Conservation (phyloP, 1,140 invertebrate species). For the Drosophila nebulosa region DNA sequence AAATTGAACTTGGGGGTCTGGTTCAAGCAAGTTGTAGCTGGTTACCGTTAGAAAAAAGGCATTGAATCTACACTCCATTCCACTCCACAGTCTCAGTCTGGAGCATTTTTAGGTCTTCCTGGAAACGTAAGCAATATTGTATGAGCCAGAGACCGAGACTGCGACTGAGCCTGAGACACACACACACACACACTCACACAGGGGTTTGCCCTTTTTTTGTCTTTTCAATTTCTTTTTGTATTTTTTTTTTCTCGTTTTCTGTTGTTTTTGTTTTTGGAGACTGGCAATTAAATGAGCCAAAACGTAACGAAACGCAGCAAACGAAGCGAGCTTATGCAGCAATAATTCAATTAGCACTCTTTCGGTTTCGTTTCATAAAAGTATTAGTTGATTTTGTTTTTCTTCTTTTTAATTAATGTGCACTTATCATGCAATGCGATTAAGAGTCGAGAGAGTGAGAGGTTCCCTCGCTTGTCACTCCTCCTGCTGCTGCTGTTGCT, state of each 20-base stretch:
- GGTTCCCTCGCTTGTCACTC: conserved; percentile 5
- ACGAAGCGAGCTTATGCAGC: conserved; percentile 57
- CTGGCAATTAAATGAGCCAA: conserved; percentile 61
- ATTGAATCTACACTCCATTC: conserved; percentile 17
- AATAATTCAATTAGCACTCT: conserved; percentile 78
- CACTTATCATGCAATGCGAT: conserved; percentile 77
- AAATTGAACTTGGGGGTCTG: conserved; percentile 61
- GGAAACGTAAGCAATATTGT: conserved; percentile 67
- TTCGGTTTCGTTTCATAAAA: conserved; percentile 75
- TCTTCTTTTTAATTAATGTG: conserved; percentile 73
- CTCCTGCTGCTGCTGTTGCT: background rate
- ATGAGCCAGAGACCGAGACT: background rate
- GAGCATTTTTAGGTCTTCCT: conserved; percentile 72
- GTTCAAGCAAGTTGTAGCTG: conserved; percentile 44
- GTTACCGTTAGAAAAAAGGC: conserved; percentile 69
- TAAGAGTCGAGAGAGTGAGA: conserved; percentile 48
- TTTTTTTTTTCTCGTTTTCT: background rate
- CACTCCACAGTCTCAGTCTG: conserved; percentile 25
- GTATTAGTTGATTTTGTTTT: conserved; percentile 65
- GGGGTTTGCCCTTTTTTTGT: conserved; percentile 14
- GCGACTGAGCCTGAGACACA: background rate
- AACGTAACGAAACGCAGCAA: conserved; percentile 39
- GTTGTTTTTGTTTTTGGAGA: background rate
- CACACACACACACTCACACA: background rate
- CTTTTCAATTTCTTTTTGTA: background rate